A percentile compares a stretch with the other conserved stretches of the same genome.
Conservation (phyloP, 2,888 invertebrate genomes). For the Marasmarcha lunaedactyla region DNA sequence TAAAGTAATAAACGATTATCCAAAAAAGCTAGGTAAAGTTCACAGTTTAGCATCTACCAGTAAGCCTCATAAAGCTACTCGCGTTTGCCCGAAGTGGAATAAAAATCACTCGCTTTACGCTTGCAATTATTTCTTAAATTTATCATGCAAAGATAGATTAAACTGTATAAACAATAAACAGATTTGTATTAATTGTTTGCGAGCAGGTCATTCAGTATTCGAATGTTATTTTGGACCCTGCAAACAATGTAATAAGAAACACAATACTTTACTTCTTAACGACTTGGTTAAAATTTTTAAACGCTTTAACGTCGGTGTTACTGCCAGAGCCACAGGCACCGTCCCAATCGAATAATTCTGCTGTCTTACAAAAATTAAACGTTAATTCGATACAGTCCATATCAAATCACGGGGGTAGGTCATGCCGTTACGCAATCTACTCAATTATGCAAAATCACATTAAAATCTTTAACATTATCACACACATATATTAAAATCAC, state of each 20-base stretch:
- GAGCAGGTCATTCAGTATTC: slow-evolving; percentile 2
- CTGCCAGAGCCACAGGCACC: background rate
- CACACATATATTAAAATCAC: too few species aligned
- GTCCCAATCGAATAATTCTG: background rate
- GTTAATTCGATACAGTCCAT: slow-evolving; percentile 11
- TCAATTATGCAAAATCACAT: slow-evolving; percentile 3
- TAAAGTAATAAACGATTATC: background rate
- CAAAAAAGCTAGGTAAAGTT: background rate
- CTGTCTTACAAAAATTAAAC: slow-evolving; percentile 4
- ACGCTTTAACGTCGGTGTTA: background rate
- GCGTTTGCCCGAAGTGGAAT: slow-evolving; percentile 1
- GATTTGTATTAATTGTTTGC: slow-evolving; percentile 4
- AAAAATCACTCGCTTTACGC: slow-evolving; percentile 2
- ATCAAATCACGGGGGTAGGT: slow-evolving; percentile 10
- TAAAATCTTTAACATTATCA: background rate
- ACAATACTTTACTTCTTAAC: slow-evolving; percentile 2
- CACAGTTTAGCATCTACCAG: background rate
- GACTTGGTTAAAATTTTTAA: background rate
- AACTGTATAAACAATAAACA: too few species aligned
- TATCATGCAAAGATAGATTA: slow-evolving; percentile 1
- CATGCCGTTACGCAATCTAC: slow-evolving; percentile 8
- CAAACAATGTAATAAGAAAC: slow-evolving; percentile 4
- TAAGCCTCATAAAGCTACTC: background rate
- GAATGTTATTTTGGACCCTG: slow-evolving; percentile 5
- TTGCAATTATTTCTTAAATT: slow-evolving; percentile 1